Evolutionary conservation across 2,797 vertebrate species (phyloP).

Genomic region (Podargus strigoides): DNA sequence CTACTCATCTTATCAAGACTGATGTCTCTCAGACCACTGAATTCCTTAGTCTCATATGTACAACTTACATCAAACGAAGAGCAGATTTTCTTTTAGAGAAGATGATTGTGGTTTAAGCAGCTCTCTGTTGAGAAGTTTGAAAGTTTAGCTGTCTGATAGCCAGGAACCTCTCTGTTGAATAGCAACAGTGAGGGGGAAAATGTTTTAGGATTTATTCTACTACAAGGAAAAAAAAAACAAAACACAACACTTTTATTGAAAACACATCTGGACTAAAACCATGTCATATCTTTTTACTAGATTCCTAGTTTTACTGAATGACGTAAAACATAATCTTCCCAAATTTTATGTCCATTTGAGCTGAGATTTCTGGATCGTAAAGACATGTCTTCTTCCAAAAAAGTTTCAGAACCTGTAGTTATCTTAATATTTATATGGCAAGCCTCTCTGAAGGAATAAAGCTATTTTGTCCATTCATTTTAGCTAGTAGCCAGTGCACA

Average conservation of each 20-base stretch:
- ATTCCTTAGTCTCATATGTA: background rate
- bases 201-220: background rate
- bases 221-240: background rate
- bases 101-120: background rate
- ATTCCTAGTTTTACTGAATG: background rate
- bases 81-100: background rate
- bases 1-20: background rate
- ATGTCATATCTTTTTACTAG: background rate
- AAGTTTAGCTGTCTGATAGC: background rate
- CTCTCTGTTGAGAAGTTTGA: background rate
- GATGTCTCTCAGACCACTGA: background rate
- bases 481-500: background rate
- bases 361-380: background rate
- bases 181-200: accelerated
- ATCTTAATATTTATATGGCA: background rate
- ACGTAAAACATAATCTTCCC: background rate
- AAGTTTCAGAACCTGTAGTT: background rate
- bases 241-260: background rate
- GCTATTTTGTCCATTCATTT: background rate
- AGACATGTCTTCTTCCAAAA: background rate
- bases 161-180: background rate
- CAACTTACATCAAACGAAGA: background rate
- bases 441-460: background rate
- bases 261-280: background rate
- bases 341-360: background rate